These are phyloP conservation scores for Lepus oiostolus DNA, from an alignment of 2,797 vertebrate genomes.

Conservation along the genomic window DNA sequence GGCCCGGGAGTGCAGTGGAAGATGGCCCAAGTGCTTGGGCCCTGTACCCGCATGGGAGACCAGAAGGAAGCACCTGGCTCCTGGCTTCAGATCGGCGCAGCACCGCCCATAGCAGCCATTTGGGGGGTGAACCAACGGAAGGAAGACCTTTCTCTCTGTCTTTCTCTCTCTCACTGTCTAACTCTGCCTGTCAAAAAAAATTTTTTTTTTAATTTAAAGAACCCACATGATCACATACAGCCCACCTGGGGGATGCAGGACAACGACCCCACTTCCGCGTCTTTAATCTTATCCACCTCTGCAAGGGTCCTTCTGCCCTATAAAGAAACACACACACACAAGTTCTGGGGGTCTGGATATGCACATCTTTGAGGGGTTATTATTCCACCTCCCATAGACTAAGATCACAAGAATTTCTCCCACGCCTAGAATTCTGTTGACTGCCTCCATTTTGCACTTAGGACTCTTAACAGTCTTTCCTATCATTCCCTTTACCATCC, in stretches of 20 bases:
- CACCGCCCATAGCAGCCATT: no score
- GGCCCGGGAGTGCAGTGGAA: no score
- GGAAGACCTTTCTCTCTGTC: no score
- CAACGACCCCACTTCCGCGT: neutral
- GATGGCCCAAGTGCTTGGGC: no score
- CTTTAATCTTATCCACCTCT: neutral
- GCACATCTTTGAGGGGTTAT: neutral
- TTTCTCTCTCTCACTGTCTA: no score
- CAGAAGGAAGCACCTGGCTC: no score
- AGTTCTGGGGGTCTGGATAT: neutral
- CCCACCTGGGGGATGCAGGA: neutral
- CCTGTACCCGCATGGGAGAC: no score
- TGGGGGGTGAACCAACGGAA: no score
- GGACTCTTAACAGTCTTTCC: neutral
- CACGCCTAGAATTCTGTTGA: neutral
- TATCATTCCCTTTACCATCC: neutral
- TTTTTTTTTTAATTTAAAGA: slow-evolving; percentile 23
- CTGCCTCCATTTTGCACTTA: neutral
- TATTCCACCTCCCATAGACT: neutral
- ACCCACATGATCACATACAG: neutral
- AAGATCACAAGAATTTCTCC: neutral
- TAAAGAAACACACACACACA: neutral
- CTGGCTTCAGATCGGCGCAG: no score
- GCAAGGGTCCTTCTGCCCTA: neutral
- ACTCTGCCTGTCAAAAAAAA: no score